Evolutionary conservation across 2,888 invertebrate species (phyloP), one percentile per base, ranked within the genome.

Genomic region (Leptopilina syphax): DNA sequence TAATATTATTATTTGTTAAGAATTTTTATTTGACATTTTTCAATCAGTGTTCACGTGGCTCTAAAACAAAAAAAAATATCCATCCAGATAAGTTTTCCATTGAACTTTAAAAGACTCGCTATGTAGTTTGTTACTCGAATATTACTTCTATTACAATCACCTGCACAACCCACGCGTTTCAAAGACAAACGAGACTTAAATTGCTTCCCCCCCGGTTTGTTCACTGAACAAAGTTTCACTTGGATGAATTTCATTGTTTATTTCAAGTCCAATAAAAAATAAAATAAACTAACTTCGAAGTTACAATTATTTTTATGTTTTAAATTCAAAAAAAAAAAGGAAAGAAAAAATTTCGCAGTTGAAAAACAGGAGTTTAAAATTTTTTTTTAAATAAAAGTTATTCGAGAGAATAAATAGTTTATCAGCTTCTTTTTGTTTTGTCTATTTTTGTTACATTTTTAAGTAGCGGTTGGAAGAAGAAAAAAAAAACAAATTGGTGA

Each of bases 121-220:
- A 50, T 50, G 50, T 10, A 70, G 50, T 70, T 70, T 47, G 50
- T 54, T 70, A 47, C 47, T 24, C 50, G 68, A 70, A 70, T 70
- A 70, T 70, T 54, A 73, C 34, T 54, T 27, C 27, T 47, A 70
- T 54, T 73, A 34, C 54, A 57, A 54, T 54, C 70, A 73, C 70
- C 70, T 70, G 70, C 50, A 70, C 70, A n/a, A 8, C 54, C 70
- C 70, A 73, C 70, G 34, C 34, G 57, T 73, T 73, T 27, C 54
- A 73, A 73, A 73, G 70, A 54, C 70, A 73, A 73, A 73, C 70
- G 54, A 54, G 57, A 73, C 54, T 57, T 73, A 34, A 73, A 73
- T 73, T 73, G 54, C 12, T 73, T 73, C 70, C 34, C 54, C 54
- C 50, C 50, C 50, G 9, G 34, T 73, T 73, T 73, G 27, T 73